Percentiles rank a stretch among this genome's conserved stretches.
Evolutionary conservation across 2,888 invertebrate genomes (phyloP).

Genomic region (Ormyrus thymus): DNA sequence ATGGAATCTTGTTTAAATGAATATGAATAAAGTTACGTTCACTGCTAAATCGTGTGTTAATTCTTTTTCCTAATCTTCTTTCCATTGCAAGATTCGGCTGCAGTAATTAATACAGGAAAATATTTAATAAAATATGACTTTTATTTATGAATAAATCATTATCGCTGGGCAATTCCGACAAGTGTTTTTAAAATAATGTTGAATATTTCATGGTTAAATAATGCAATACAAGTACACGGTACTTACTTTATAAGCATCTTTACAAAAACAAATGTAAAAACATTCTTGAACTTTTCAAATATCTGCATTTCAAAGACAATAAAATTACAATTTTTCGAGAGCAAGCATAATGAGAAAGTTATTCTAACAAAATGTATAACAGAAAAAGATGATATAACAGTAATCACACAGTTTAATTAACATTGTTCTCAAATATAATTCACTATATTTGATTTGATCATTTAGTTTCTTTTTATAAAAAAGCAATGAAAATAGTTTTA

Average conservation of each 20-base stretch:
- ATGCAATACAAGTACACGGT: slow-evolving; percentile 15
- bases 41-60: slow-evolving; percentile 28
- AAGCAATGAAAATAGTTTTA: not conserved
- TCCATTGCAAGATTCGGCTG: no score
- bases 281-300: not conserved
- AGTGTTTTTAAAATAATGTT: not conserved
- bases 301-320: not conserved
- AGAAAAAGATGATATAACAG: slow-evolving; percentile 19
- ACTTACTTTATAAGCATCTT: slow-evolving; percentile 30
- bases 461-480: not conserved
- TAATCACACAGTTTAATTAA: slow-evolving; percentile 16
- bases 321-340: slow-evolving; percentile 13
- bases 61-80: slow-evolving; percentile 12
- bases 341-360: not conserved
- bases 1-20: slow-evolving; percentile 69
- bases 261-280: slow-evolving; percentile 25
- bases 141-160: not conserved
- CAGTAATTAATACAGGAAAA: not conserved
- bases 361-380: not conserved
- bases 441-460: slow-evolving; percentile 23
- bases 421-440: slow-evolving; percentile 28
- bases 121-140: slow-evolving; percentile 16
- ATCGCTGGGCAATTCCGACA: not conserved
- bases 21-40: slow-evolving; percentile 65
- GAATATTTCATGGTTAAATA: not conserved